These are phyloP conservation scores for Eunapius fragilis DNA, from an alignment of 37 sponge, comb jelly and placozoan species.

Conservation along the genomic window DNA sequence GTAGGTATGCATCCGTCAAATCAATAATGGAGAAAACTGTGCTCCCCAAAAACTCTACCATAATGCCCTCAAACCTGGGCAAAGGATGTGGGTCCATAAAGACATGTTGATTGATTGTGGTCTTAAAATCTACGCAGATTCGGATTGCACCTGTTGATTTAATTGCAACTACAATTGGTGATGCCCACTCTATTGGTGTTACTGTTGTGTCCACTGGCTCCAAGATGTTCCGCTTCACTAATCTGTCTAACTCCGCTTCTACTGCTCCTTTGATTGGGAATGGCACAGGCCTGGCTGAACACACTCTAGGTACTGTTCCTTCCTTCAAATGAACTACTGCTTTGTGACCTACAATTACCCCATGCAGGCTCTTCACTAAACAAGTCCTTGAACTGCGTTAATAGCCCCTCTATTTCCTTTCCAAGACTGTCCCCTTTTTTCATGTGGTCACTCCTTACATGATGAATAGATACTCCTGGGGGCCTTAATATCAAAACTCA, in stretches of 20 bases:
- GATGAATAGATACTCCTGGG: not conserved
- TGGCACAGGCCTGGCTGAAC: not conserved
- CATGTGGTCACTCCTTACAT: not conserved
- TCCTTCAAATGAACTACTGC: not conserved
- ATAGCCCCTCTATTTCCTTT: not conserved
- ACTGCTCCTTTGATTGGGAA: not conserved
- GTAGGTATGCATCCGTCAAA: conserved; percentile 9
- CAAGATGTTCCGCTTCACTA: not conserved
- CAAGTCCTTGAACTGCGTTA: not conserved
- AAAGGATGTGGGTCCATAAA: not conserved
- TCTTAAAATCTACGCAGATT: not conserved
- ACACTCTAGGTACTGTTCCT: not conserved
- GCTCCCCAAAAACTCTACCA: not conserved
- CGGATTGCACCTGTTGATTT: not conserved
- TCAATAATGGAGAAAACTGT: not conserved
- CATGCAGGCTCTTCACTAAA: not conserved
- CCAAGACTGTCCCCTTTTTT: not conserved
- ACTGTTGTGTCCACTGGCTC: not conserved
- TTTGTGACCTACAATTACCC: not conserved
- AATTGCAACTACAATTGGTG: not conserved
- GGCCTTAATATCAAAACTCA: not conserved
- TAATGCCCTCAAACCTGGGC: not conserved
- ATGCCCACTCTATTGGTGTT: not conserved
- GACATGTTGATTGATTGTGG: not conserved
- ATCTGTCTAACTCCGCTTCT: not conserved